Evolutionary conservation across 2,888 invertebrate species (phyloP), one percentile per base, ranked within the genome.

Genomic region (Pollenia labialis): DNA sequence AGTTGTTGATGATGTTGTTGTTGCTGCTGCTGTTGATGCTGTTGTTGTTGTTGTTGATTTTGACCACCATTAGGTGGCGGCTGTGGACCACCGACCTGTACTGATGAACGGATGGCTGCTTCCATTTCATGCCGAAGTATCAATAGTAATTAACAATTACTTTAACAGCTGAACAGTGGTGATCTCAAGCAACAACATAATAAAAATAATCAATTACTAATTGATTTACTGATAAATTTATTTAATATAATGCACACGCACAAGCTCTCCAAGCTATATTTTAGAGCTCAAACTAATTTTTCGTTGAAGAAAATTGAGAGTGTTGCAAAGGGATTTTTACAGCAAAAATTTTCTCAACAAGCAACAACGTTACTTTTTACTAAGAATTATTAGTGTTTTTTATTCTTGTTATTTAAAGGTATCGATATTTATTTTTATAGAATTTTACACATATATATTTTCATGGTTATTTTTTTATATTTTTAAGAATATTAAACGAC

Each of bases 51-150:
- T 84, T 91, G 91, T 81, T 92, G 92, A 76, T 91, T 91, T 85
- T 89, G 89, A 90, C 92, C 90, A 90, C 92, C 93, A 87, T 87
- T 87, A 91, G 92, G 90, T 88, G 92, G 91, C 90, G 93, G 92
- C 90, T 93, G 92, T 90, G 92, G 92, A 92, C 93, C 93, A 93
- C 93, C 93, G 92, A 93, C 93, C 93, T 93, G 93, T 92, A 93
- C 93, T 93, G 93, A 92, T 91, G 93, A 93, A 91, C 93, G 93
- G 91, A 93, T 93, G 91, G 93, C 93, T 93, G 93, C 93, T 93
- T 93, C 93, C 93, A 93, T 93, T 93, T 93, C 93, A 93, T 93
- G 93, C 93, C 93, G 93, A 93, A 93, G 92, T 92, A 72, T 75
- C 86, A 80, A 82, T 75, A 81, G 58, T 74, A 85, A 77, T 56